Conservation (phyloP, 2,113 vertebrate genomes). For the Bungarus multicinctus region DNA sequence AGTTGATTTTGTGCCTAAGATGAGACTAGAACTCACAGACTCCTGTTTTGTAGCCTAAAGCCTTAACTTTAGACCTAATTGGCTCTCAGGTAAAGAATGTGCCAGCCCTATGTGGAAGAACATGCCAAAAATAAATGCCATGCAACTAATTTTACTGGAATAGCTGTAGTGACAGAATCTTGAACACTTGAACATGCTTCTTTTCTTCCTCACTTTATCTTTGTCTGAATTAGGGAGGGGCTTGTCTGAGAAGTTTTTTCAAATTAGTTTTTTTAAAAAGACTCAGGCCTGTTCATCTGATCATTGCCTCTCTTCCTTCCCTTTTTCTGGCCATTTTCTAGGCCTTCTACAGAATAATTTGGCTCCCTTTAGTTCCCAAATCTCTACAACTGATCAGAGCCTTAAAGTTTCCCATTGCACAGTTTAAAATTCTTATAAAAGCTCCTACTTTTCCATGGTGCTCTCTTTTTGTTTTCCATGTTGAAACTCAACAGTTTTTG, state of each 20-base stretch:
- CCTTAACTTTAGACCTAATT: not conserved
- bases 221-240: not conserved
- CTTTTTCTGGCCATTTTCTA: not conserved
- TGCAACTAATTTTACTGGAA: not conserved
- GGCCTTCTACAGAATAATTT: not conserved
- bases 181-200: not conserved
- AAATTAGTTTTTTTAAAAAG: not conserved
- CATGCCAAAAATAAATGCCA: not conserved
- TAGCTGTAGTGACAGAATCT: not conserved
- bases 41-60: not conserved
- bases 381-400: not conserved
- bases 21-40: no score
- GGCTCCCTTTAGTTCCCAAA: not conserved
- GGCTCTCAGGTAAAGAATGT: not conserved
- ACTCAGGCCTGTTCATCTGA: not conserved
- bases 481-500: not conserved
- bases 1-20: no score
- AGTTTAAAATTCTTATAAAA: not conserved
- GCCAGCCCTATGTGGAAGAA: not conserved
- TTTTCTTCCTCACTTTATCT: not conserved
- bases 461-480: not conserved
- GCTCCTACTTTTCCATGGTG: not conserved
- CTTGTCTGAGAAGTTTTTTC: not conserved
- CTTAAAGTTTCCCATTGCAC: not conserved
- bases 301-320: not conserved